These are phyloP conservation scores for Scaptomyza pallida DNA, from an alignment of 1,140 invertebrate species.

Conservation along the genomic window DNA sequence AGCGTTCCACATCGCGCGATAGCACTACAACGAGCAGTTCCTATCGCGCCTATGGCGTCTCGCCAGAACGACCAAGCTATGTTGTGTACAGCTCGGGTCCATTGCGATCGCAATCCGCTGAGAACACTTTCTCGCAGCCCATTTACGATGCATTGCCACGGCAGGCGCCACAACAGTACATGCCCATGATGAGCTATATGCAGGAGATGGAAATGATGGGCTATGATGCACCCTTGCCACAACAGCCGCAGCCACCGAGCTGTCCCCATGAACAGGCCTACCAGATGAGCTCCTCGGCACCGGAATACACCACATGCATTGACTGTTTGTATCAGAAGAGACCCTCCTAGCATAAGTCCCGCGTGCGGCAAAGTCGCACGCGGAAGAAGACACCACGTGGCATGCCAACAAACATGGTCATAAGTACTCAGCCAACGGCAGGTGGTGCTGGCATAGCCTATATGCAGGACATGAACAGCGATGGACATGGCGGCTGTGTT, in stretches of 20 bases:
- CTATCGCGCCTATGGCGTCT: constrained; percentile 77
- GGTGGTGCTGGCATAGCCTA: constrained; percentile 61
- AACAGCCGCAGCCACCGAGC: constrained; percentile 2
- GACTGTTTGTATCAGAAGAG: constrained; percentile 87
- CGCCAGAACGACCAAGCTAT: constrained; percentile 72
- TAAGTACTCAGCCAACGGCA: constrained; percentile 66
- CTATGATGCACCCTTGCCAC: constrained; percentile 31
- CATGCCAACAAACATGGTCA: constrained; percentile 50
- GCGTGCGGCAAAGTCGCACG: constrained; percentile 84
- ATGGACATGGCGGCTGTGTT: constrained; percentile 70
- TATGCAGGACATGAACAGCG: constrained; percentile 56
- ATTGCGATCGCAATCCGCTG: constrained; percentile 79
- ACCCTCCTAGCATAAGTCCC: constrained; percentile 86
- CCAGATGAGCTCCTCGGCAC: constrained; percentile 86
- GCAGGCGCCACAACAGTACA: constrained; percentile 61
- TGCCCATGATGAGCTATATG: constrained; percentile 48
- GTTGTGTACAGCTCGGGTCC: constrained; percentile 71
- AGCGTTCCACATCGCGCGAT: constrained; percentile 76
- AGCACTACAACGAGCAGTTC: constrained; percentile 73
- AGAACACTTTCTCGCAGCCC: constrained; percentile 76
- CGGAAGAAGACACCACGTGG: constrained; percentile 80
- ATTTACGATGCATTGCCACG: constrained; percentile 65
- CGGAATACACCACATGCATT: constrained; percentile 88
- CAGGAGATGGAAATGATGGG: constrained; percentile 43
- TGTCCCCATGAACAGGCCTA: constrained; percentile 74